Conservation (phyloP, 2,113 vertebrate genomes). For the Aldabrachelys gigantea region DNA sequence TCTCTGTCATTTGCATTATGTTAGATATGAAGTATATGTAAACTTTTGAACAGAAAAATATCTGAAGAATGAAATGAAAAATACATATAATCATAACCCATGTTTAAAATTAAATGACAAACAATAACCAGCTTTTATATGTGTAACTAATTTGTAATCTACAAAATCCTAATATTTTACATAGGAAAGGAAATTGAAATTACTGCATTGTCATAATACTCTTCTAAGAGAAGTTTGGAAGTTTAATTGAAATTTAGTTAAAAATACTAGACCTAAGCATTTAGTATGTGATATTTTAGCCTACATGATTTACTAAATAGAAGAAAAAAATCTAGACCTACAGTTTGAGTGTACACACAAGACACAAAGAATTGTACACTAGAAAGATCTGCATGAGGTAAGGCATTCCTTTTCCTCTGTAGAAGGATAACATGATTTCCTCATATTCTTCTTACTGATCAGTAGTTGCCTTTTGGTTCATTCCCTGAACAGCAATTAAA, state of each 20-base stretch:
- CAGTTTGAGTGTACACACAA: background rate
- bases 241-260: background rate
- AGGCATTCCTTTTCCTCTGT: background rate
- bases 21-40: background rate
- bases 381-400: background rate
- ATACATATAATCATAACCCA: background rate
- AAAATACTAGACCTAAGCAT: background rate
- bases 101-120: background rate
- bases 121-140: background rate
- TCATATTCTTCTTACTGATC: slow-evolving; percentile 23
- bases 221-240: background rate
- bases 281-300: background rate
- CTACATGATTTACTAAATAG: background rate
- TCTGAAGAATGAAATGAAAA: background rate
- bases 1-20: background rate
- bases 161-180: background rate
- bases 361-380: background rate
- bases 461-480: background rate
- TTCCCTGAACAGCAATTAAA: background rate
- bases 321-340: background rate
- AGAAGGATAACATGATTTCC: slow-evolving; percentile 44
- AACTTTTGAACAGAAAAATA: background rate
- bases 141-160: background rate
- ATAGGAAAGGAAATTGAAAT: background rate
- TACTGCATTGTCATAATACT: background rate